phyloP scores from a whole-genome alignment of 2,113 vertebrate genomes.

The Poeciliopsis turrubarensis region DNA sequence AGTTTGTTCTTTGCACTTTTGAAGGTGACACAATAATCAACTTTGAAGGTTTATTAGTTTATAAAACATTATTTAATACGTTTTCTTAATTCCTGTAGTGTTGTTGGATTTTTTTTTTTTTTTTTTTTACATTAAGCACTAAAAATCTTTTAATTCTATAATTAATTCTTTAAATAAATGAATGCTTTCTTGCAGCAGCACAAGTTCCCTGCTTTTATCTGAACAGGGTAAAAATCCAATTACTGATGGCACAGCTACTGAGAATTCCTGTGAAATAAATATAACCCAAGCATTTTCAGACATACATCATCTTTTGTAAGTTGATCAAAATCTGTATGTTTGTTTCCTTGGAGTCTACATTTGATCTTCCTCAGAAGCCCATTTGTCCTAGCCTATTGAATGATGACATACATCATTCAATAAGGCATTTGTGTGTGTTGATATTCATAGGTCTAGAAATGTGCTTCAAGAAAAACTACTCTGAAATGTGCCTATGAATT shows the following conservation, averaged over 20 bases:
- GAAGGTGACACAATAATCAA: slow-evolving; percentile 47
- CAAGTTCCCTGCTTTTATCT: no score
- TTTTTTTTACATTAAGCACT: not conserved
- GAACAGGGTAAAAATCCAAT: no score
- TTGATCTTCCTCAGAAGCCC: not conserved
- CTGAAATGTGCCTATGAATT: no score
- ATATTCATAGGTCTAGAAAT: not conserved
- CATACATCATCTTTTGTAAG: no score
- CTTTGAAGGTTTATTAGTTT: slow-evolving; percentile 29
- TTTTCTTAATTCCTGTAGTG: not conserved
- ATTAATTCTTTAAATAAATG: no score
- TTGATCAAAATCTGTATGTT: no score
- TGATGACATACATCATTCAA: not conserved
- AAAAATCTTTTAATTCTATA: no score
- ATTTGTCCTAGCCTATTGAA: no score
- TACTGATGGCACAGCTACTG: no score
- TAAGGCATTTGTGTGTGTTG: not conserved
- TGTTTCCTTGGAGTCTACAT: not conserved
- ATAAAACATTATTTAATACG: not conserved
- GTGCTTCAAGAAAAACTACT: not conserved
- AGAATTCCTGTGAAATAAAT: no score
- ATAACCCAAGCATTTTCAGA: no score
- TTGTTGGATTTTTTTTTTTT: slow-evolving; percentile 4
- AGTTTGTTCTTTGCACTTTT: slow-evolving; percentile 41
- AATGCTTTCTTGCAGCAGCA: no score